These are phyloP conservation scores for Dicentrarchus labrax DNA, from an alignment of 2,113 vertebrate genomes.

Conservation along the genomic window DNA sequence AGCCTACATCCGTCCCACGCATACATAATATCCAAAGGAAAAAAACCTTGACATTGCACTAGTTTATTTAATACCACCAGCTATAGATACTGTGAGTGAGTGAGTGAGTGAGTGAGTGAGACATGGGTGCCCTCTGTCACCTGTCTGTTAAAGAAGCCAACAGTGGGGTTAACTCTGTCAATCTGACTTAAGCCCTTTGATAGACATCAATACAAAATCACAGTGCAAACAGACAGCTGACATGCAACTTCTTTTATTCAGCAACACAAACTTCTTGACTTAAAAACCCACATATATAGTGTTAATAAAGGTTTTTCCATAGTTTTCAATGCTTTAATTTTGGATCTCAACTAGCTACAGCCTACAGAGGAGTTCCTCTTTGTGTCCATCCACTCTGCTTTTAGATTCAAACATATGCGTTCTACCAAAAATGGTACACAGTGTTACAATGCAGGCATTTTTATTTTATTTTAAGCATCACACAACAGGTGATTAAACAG, in stretches of 20 bases:
- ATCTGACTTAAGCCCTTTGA: background rate
- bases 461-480: background rate
- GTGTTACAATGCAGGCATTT: background rate
- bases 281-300: background rate
- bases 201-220: background rate
- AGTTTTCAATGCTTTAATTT: background rate
- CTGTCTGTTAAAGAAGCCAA: background rate
- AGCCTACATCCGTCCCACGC: background rate
- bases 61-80: background rate
- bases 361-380: background rate
- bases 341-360: background rate
- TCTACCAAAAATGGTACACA: background rate
- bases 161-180: background rate
- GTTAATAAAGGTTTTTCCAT: background rate
- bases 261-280: background rate
- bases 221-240: background rate
- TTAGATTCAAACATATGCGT: background rate
- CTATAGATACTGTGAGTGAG: too few species aligned
- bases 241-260: background rate
- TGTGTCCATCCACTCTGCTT: background rate
- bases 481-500: background rate
- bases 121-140: background rate
- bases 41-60: background rate
- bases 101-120: too few species aligned
- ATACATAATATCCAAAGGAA: background rate